phyloP scores from a whole-genome alignment of 2,797 vertebrate genomes.

The Mormyrops attenuatus region DNA sequence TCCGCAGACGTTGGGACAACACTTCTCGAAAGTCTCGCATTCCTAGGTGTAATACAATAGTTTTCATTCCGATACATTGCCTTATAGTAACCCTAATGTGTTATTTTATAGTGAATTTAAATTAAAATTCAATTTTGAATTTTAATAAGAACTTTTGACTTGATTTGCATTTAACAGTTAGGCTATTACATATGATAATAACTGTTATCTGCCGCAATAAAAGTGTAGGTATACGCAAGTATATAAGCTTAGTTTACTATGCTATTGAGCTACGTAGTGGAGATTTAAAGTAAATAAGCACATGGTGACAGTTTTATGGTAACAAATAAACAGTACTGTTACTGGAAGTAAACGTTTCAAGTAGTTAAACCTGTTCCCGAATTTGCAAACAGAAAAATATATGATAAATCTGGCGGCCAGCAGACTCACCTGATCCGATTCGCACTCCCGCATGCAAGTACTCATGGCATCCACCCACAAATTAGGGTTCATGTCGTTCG shows the following conservation, averaged over 20 bases:
- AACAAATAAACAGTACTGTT: background rate
- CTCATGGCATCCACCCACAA: conserved; percentile 99
- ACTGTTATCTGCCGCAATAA: background rate
- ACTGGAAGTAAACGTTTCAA: background rate
- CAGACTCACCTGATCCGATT: conserved; percentile 79
- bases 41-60: conserved; percentile 66
- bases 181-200: background rate
- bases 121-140: background rate
- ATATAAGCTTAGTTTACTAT: background rate
- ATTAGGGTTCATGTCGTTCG: conserved; percentile 98
- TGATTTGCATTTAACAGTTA: background rate
- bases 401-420: background rate
- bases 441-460: conserved; percentile 88
- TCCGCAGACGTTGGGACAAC: conserved; percentile 94
- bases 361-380: background rate
- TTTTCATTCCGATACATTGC: conserved; percentile 65
- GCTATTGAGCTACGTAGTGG: background rate
- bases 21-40: conserved; percentile 94
- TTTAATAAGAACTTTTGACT: background rate
- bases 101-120: background rate
- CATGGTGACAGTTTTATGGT: background rate
- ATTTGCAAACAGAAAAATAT: background rate
- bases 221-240: background rate
- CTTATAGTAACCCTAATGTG: conserved; percentile 34
- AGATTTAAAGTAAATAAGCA: background rate